Evolutionary conservation across 2,113 vertebrate species (phyloP), one percentile per base, ranked within the genome.

Genomic region (Gobiocypris rarus): DNA sequence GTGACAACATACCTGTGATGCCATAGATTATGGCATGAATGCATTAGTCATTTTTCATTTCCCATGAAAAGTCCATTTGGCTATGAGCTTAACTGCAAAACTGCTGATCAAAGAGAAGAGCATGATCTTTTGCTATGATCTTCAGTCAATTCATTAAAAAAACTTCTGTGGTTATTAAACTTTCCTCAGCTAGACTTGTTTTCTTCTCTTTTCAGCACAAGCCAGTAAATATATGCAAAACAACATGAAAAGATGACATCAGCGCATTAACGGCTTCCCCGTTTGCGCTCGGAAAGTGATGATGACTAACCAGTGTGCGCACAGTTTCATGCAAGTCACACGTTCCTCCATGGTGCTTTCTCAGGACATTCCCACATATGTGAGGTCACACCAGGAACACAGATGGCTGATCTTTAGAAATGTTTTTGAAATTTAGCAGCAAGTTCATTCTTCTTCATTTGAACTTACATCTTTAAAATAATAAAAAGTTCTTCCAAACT

Each of bases 351-450:
- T 41, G 9, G 24, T 77, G 76, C 75, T 13, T 67, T 84, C 85
- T 85, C 59, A 38, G 67, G 88, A 84, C 78, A 85, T 89, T 86
- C 83, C 88, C 70, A 87, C 83, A 13, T 83, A 84, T 45, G 71
- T 83, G 75, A 86, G 73, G 75, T 67, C 83, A 83, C 88, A 84
- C 76, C 82, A 81, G 76, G 22, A n/a, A 50, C 56, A 59, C 88
- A 89, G 88, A 89, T 87, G 88, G 86, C 77, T 54, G 48, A 63
- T 74, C 67, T 85, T 87, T 74, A 83, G 34, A 81, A 69, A 87
- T 69, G 50, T 74, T 83, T n/a, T 34, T 24, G 22, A 80, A 81
- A 26, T 61, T 63, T 3, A 50, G 56, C 14, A 10, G 14, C 56
- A 45, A 79, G 13, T 43, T 59, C n/a, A 80, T 31, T 45, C 9